Percentiles rank a stretch among this genome's conserved stretches.
Conservation (phyloP, 2,113 vertebrate species). For the Mungos mungo region DNA sequence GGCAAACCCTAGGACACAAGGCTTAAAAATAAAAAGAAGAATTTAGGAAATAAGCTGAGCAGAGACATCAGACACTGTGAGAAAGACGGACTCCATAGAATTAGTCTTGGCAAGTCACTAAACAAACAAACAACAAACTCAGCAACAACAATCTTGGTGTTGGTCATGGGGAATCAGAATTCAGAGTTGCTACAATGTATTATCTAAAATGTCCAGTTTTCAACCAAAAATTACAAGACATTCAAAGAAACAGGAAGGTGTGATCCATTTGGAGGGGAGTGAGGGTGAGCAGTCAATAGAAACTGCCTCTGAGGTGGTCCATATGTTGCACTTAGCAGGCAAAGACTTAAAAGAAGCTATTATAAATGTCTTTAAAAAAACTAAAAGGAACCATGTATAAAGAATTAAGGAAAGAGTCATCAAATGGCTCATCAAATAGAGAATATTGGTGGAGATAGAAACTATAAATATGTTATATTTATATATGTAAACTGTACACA, state of each 20-base stretch:
- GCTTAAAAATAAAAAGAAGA: slow-evolving; percentile 48
- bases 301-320: background rate
- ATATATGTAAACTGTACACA: background rate
- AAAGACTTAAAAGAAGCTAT: slow-evolving; percentile 1
- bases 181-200: background rate
- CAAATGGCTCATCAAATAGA: background rate
- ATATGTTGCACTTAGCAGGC: background rate
- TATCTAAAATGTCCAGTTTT: slow-evolving; percentile 35
- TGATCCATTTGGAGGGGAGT: background rate
- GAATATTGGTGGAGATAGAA: background rate
- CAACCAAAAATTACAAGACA: slow-evolving; percentile 27
- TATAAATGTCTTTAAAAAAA: background rate
- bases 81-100: background rate
- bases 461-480: background rate
- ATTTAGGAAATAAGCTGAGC: background rate
- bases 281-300: background rate
- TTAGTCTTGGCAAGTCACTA: background rate
- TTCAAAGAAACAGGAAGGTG: background rate
- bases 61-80: background rate
- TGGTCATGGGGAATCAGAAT: background rate
- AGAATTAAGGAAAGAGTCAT: background rate
- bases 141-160: too few species aligned
- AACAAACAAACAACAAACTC: background rate
- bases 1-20: background rate
- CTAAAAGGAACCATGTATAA: background rate